Percentiles rank a stretch among this genome's conserved stretches.
Conservation (phyloP, 30 jellyfish, hydroid and myxozoan genomes). For the Catostylus mosaicus region DNA sequence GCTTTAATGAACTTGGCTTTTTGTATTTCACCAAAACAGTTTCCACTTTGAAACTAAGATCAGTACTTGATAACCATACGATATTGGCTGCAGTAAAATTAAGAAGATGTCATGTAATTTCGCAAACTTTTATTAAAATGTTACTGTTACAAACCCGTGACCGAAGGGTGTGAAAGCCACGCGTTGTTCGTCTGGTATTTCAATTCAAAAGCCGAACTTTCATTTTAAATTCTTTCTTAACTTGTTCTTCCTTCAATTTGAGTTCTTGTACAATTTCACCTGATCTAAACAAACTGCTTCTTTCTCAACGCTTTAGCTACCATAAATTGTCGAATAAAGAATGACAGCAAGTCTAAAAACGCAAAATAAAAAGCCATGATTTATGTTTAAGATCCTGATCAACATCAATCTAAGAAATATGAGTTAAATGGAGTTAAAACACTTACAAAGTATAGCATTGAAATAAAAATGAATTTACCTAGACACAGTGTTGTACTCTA, state of each 20-base stretch:
- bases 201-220: neutral
- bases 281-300: neutral
- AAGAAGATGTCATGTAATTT: neutral
- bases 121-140: neutral
- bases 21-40: neutral
- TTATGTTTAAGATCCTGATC: neutral
- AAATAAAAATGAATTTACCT: too few species aligned
- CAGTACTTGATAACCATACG: neutral
- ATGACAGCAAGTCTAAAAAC: neutral
- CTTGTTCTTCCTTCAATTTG: neutral
- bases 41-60: neutral
- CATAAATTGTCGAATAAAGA: neutral
- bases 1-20: neutral
- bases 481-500: conserved; percentile 44
- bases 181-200: conserved; percentile 43
- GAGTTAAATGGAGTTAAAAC: too few species aligned
- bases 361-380: neutral
- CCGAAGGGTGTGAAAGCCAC: conserved; percentile 38
- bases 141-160: conserved; percentile 42
- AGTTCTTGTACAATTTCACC: neutral
- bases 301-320: neutral
- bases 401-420: neutral
- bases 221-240: too few species aligned
- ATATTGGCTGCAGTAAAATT: neutral
- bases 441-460: too few species aligned